Base-by-base conservation (phyloP, 2,797 vertebrate genomes). In the Muscicapa striata region DNA sequence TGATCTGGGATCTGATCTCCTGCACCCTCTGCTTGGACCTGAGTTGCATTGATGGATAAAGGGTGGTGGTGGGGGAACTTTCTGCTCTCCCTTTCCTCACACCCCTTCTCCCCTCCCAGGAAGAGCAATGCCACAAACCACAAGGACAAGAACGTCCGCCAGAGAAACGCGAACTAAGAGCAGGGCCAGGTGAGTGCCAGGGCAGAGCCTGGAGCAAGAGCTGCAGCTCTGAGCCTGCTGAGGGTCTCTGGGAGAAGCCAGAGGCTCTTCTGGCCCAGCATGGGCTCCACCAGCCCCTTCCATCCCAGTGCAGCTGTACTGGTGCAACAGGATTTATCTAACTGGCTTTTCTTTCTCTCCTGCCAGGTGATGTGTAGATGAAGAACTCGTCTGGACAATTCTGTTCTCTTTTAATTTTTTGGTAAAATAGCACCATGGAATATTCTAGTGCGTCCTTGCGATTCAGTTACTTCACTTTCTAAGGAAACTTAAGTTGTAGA, bases 41-140 rank as follows among this genome's bases (percentile, higher is more conserved):
- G 6, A 7, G 7, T 27, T 11, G 1, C 16, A 2, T 6, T 10
- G 3, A 22, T 10, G 57, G 27, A 3, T 7, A 3, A 15, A 64
- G 9, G 30, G 32, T 41, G 73, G 13, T 45, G n/a, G 3, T 19
- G n/a, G 16, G 29, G 58, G 32, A 27, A 2, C 41, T 63, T 22
- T 4, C 40, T 64, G 51, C 57, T 22, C 8, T 32, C 11, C 40
- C 24, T 48, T 27, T 46, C 20, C 67, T 76, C 89, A 67, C 10
- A 1, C 10, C 30, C n/a, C 51, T 68, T 57, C 88, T 82, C 17
- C 43, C 32, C 30, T 24, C 55, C 90, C 76, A 99, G 99, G 98
- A 99, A 99, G 97, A 99, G 98, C 98, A 99, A 98, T 62, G 97
- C 98, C 66, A 93, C 98, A 59, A 99, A 99, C 69, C 98, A 99